A percentile compares a stretch with the other conserved stretches of the same genome.
Evolutionary conservation across 2,888 invertebrate species (phyloP).

Genomic region (Troides oblongomaculatus): DNA sequence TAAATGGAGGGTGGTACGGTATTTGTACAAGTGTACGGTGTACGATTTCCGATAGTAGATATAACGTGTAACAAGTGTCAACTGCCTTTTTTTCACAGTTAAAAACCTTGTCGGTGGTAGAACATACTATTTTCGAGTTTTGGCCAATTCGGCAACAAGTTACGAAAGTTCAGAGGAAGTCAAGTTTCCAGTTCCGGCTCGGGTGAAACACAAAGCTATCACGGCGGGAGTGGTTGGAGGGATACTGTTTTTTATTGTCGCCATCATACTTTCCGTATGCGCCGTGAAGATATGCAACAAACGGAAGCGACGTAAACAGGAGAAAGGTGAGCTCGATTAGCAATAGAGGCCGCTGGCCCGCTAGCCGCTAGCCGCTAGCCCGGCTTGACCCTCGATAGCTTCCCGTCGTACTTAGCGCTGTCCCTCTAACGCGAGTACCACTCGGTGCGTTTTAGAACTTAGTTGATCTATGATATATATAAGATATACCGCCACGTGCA

Average conservation of each 20-base stretch:
- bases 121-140: constrained; percentile 94
- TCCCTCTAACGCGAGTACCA: constrained; percentile 25
- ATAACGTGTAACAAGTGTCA: neutral
- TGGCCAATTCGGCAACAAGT: constrained; percentile 92
- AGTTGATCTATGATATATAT: neutral
- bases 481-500: neutral
- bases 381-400: constrained; percentile 35
- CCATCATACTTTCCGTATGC: constrained; percentile 97
- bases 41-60: neutral
- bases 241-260: constrained; percentile 97
- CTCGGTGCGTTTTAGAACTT: constrained; percentile 10
- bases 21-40: neutral
- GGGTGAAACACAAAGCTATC: constrained; percentile 96
- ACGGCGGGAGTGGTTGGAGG: constrained; percentile 98
- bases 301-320: constrained; percentile 97
- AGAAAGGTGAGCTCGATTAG: constrained; percentile 89
- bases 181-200: constrained; percentile 92
- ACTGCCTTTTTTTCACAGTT: constrained; percentile 76
- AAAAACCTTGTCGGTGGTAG: constrained; percentile 95
- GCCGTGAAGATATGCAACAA: constrained; percentile 99
- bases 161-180: constrained; percentile 93
- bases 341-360: constrained; percentile 57
- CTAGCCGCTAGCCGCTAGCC: constrained; percentile 44
- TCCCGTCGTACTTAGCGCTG: constrained; percentile 20
- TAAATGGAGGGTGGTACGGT: neutral